phyloP scores from a whole-genome alignment of 2,797 vertebrate species.

The Oophaga sylvatica region DNA sequence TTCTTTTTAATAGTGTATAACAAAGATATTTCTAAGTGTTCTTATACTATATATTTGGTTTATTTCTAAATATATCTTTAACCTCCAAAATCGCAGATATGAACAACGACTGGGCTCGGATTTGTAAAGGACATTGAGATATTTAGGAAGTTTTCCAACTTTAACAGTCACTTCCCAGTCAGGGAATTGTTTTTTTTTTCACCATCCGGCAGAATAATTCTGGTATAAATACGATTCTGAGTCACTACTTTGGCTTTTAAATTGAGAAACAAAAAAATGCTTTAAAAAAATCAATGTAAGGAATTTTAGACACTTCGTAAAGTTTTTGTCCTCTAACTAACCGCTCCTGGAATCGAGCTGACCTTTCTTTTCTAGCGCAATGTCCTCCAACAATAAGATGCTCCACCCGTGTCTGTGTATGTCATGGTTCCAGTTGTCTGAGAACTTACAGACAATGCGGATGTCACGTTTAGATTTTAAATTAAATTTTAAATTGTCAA shows the following conservation, averaged over 20 bases:
- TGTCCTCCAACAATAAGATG: slow-evolving; percentile 27
- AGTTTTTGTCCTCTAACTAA: slow-evolving; percentile 28
- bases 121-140: slow-evolving; percentile 1
- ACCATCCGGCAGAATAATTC: slow-evolving; percentile 4
- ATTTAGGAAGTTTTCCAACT: slow-evolving; percentile 17
- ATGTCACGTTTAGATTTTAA: background rate
- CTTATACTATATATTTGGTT: background rate
- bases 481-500: background rate
- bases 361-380: slow-evolving; percentile 24
- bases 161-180: background rate
- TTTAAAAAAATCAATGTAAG: slow-evolving; percentile 10
- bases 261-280: background rate
- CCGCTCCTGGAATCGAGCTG: slow-evolving; percentile 47
- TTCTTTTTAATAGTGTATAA: too few species aligned
- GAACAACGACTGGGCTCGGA: background rate
- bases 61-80: background rate
- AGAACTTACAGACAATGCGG: background rate
- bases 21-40: too few species aligned
- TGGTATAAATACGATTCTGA: slow-evolving; percentile 13
- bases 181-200: slow-evolving; percentile 28
- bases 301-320: slow-evolving; percentile 42
- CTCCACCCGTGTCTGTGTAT: slow-evolving; percentile 41
- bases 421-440: slow-evolving; percentile 5
- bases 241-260: slow-evolving; percentile 32
- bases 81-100: background rate